phyloP scores from a whole-genome alignment of 1,140 invertebrate species.

The Zaprionus gabonicus region DNA sequence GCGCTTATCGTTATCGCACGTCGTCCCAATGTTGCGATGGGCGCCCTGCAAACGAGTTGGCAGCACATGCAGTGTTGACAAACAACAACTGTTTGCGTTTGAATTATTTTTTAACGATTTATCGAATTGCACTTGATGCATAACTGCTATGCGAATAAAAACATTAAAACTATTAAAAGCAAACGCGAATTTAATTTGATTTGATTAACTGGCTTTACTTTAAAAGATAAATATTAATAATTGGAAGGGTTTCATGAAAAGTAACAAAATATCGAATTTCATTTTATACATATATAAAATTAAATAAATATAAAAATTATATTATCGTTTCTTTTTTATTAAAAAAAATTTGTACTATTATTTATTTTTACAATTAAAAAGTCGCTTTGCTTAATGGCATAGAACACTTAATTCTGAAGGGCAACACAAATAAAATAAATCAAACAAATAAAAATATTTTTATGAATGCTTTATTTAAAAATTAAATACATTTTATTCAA shows the following conservation, averaged over 20 bases:
- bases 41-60: slow-evolving; percentile 29
- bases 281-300: no score
- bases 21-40: slow-evolving; percentile 1
- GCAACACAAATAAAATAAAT: no score
- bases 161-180: background rate
- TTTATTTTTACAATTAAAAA: no score
- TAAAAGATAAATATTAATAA: background rate
- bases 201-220: background rate
- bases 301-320: no score
- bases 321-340: no score
- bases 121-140: slow-evolving; percentile 2
- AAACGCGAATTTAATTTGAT: background rate
- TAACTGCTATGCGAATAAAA: background rate
- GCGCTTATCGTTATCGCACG: slow-evolving; percentile 46
- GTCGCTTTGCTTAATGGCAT: no score
- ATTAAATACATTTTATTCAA: background rate
- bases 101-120: slow-evolving; percentile 33
- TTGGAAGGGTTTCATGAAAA: no score
- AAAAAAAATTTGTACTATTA: no score
- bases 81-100: slow-evolving; percentile 10
- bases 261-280: no score
- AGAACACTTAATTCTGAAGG: no score
- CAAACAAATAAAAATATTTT: background rate
- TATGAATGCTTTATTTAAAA: background rate
- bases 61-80: slow-evolving; percentile 30